Base-by-base conservation (phyloP, 2,113 vertebrate species). In the Scomber colias region DNA sequence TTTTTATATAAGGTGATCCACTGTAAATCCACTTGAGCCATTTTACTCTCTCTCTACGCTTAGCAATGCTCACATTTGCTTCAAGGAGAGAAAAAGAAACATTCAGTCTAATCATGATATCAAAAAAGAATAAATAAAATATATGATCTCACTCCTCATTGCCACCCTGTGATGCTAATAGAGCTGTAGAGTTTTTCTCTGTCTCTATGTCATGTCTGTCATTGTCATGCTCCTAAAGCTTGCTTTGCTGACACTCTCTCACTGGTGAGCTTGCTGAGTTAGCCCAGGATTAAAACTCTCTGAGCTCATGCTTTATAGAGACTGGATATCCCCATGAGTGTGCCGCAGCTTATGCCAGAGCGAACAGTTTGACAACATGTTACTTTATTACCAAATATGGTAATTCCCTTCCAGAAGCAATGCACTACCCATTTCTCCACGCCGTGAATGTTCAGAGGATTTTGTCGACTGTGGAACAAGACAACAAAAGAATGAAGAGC, bases 251-350 rank as follows among this genome's bases (percentile, higher is more conserved):
- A 85, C 82, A 71, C 68, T 27, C 68, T 68, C 57, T 62, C 10
- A 21, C 74, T 79, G 50, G 62, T 66, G 59, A 77, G 77, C 78
- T 73, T 71, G 78, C 84, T 80, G 81, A 88, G 71, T 89, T 79
- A 73, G 79, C 76, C 74, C 57, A 4, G 85, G 86, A 93, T 90
- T 92, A 91, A 91, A 90, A 79, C 71, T 77, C 79, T 73, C 82
- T 84, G 64, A 90, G 84, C 84, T 84, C 67, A 30, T 64, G 81
- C 83, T 89, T 71, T 27, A 27, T 27, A 88, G 65, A 87, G 84
- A 69, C 64, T 72, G 66, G 67, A 90, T 71, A 76, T 87, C 82
- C 82, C 79, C 68, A 79, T 62, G 68, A 84, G 86, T 90, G 75
- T 27, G 55, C 83, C 19, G 70, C 72, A 83, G 87, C 86, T 90